Evolutionary conservation across 23 tunicate species (phyloP), one percentile per base, ranked within the genome.

Genomic region (Diplosoma virens): DNA sequence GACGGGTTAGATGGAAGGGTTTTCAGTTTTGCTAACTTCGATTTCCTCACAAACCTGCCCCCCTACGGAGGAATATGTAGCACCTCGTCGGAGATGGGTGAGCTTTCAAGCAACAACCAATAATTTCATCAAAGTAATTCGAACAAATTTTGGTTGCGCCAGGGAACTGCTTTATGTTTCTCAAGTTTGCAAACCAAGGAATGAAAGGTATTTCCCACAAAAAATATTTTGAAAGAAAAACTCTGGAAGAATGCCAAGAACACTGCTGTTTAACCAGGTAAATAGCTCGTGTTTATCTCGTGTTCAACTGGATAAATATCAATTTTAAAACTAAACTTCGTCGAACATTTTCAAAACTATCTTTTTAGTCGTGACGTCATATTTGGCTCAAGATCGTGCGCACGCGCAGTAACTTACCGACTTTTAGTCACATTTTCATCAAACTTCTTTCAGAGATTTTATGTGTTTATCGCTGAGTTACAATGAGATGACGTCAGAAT

Each of bases 1-100:
- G 92, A 85, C 33, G 97, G 97, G 3, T 33, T 92, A 28, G 97
- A 92, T 48, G 92, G 58, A 2, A 34, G 87, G 32, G 97, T 92
- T 25, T 75, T 48, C 75, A 92, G 97, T 69, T 85, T 67, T 46
- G 88, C 97, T 4, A 92, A 92, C 37, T 85, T 85, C 50, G 70
- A 47, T 18, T 77, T 92, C 46, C 75, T 59, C 35, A 78, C 97
- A 0, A 92, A 92, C 50, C 76, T 92, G 0, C 97, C 97, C 2
- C 97, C 97, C 17, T 59, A 74, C 26, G 87, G 72, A 36, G 97
- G 97, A 26, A 60, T 78, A 6, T 92, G 97, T 67, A 55, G 69
- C 80, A 89, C 96, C 0, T 53, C 79, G 6, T 33, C 73, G 1
- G 35, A 81, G 0, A 52, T 66, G 25, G 87, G 96, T 83, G 18